Percentiles rank a stretch among this genome's conserved stretches.
These are phyloP conservation scores for Crocallis elinguaria DNA, from an alignment of 2,888 invertebrate species.

Conservation along the genomic window DNA sequence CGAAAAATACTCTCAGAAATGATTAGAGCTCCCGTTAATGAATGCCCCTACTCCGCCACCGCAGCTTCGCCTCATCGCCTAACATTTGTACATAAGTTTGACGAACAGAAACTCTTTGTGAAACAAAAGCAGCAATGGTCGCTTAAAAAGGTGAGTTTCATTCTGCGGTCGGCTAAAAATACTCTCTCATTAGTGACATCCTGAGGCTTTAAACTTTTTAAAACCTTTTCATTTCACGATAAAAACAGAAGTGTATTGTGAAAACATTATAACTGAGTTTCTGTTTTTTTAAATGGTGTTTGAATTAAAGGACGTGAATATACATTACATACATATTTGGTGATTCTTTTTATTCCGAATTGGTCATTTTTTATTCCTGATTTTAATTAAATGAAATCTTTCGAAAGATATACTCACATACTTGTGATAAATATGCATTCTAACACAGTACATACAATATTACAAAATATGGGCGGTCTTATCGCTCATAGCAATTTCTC, in stretches of 20 bases:
- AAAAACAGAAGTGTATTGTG: conserved; percentile 24
- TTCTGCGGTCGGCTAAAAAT: conserved; percentile 17
- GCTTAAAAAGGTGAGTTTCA: background rate
- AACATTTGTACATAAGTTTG: conserved; percentile 35
- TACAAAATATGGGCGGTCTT: too few relatives aligned
- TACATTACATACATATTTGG: too few relatives aligned
- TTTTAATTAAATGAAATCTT: background rate
- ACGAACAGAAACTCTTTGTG: background rate
- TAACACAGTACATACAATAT: too few relatives aligned
- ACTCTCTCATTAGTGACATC: conserved; percentile 29
- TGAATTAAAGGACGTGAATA: conserved; percentile 7
- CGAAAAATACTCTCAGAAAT: conserved; percentile 5
- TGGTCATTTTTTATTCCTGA: background rate
- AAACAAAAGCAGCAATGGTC: conserved; percentile 8
- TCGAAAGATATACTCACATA: too few relatives aligned
- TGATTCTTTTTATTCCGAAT: conserved; percentile 8
- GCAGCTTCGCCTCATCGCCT: conserved; percentile 7
- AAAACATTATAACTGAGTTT: conserved; percentile 19
- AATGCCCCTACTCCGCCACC: conserved; percentile 33
- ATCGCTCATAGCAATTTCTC: too few relatives aligned
- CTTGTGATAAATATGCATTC: too few relatives aligned
- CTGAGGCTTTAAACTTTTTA: conserved; percentile 27
- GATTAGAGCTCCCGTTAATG: conserved; percentile 34
- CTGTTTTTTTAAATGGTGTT: conserved; percentile 10
- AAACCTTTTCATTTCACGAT: conserved; percentile 29